Evolutionary conservation across 2,888 invertebrate species (phyloP).

Genomic region (Trimorus sp.): DNA sequence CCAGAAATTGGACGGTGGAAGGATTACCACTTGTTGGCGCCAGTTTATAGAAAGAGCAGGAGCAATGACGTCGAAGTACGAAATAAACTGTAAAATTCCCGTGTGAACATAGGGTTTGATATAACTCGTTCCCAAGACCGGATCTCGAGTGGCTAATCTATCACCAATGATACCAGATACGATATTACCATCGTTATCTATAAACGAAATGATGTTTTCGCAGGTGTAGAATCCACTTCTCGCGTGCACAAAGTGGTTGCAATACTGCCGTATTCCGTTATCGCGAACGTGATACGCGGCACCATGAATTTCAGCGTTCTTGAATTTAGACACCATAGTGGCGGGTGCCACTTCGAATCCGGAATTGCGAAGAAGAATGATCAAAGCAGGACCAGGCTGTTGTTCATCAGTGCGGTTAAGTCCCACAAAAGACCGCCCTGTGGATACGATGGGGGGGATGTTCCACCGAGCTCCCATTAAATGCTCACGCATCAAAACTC

Average conservation of each 20-base stretch:
- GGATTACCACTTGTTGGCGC: background rate
- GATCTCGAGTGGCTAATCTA: background rate
- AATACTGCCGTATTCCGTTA: background rate
- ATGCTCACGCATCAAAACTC: slow-evolving; percentile 9
- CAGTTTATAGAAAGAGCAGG: slow-evolving; percentile 17
- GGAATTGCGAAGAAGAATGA: slow-evolving; percentile 1
- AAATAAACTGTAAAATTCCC: slow-evolving; percentile 6
- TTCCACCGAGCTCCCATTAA: slow-evolving; percentile 20
- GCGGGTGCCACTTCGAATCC: background rate
- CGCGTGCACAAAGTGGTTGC: slow-evolving; percentile 2
- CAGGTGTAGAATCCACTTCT: slow-evolving; percentile 10
- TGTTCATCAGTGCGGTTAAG: background rate
- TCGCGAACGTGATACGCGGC: slow-evolving; percentile 19
- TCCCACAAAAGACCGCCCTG: slow-evolving; percentile 16
- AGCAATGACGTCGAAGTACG: slow-evolving; percentile 19
- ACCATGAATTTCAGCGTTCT: slow-evolving; percentile 26
- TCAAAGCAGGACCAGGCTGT: too few relatives aligned
- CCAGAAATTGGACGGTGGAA: slow-evolving; percentile 31
- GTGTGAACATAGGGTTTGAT: background rate
- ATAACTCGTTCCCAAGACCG: slow-evolving; percentile 6
- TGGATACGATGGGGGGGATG: slow-evolving; percentile 3
- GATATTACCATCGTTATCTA: background rate
- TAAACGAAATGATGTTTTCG: slow-evolving; percentile 10
- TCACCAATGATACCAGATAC: slow-evolving; percentile 3
- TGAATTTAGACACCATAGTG: background rate